Conservation (phyloP, 2,797 vertebrate species). For the Pseudochirops cupreus region DNA sequence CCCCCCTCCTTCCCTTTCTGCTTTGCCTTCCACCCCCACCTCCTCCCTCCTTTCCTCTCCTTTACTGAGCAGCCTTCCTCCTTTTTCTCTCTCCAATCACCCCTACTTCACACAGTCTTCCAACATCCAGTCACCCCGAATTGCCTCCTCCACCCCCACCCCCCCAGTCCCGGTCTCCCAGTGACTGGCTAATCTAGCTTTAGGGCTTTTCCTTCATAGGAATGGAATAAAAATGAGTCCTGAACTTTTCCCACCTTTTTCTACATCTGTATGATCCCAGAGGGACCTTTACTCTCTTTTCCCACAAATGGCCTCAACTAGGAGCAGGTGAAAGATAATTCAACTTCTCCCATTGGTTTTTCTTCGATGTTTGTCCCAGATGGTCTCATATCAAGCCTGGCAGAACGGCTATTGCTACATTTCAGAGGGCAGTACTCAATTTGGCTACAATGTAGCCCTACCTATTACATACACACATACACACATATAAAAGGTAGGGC, state of each 20-base stretch:
- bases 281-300: not conserved
- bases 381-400: conserved; percentile 19
- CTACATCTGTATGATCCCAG: not conserved
- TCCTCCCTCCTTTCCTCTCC: not conserved
- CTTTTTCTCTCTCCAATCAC: not conserved
- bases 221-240: conserved; percentile 29
- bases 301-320: not conserved
- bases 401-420: not conserved
- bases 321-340: not conserved
- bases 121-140: not conserved
- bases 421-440: conserved; percentile 51
- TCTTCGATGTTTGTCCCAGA: not conserved
- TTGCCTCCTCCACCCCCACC: conserved; percentile 51
- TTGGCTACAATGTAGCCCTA: not conserved
- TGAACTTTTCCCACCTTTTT: conserved; percentile 59
- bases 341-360: not conserved
- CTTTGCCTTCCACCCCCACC: not conserved
- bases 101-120: conserved; percentile 50
- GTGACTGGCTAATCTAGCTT: conserved; percentile 39
- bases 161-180: conserved; percentile 17
- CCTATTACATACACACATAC: not conserved
- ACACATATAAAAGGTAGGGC: no score
- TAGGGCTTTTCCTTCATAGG: conserved; percentile 40
- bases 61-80: not conserved
- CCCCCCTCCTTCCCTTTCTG: not conserved